Conservation (phyloP, 2,113 vertebrate genomes). For the Sturnira hondurensis region DNA sequence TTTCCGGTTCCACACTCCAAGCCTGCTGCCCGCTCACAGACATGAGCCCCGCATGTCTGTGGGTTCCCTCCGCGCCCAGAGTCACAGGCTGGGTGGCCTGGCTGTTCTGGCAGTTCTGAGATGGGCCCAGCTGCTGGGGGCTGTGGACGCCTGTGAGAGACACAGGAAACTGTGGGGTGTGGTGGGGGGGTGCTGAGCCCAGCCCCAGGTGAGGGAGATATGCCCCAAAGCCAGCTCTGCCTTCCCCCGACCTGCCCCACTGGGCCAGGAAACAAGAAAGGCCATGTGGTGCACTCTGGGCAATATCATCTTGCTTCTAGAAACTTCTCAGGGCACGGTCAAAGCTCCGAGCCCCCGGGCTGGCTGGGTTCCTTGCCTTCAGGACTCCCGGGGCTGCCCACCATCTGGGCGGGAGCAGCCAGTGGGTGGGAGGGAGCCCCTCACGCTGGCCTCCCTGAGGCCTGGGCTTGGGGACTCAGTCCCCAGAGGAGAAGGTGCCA, state of each 20-base stretch:
- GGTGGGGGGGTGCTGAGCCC: fast-evolving
- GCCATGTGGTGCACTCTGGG: fast-evolving
- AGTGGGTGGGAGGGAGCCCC: fast-evolving
- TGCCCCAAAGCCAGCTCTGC: neutral
- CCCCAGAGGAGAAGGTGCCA: neutral
- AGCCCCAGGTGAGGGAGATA: fast-evolving
- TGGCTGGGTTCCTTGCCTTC: neutral
- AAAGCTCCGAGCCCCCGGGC: neutral
- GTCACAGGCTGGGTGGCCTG: no score
- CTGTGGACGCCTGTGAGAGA: neutral
- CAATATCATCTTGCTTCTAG: fast-evolving
- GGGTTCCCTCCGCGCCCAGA: neutral
- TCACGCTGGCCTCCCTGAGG: fast-evolving
- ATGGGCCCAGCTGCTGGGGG: neutral
- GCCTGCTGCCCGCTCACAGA: neutral
- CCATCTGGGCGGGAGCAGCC: fast-evolving
- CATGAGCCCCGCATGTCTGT: neutral
- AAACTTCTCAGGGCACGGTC: neutral
- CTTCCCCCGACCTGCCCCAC: fast-evolving
- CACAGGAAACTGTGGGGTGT: fast-evolving
- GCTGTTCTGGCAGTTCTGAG: neutral
- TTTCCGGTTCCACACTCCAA: neutral
- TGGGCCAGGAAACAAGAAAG: neutral
- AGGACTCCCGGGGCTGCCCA: fast-evolving
- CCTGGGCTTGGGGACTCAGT: no score